phyloP scores from a whole-genome alignment of 2,888 invertebrate genomes.

The Pyrocoelia pectoralis region DNA sequence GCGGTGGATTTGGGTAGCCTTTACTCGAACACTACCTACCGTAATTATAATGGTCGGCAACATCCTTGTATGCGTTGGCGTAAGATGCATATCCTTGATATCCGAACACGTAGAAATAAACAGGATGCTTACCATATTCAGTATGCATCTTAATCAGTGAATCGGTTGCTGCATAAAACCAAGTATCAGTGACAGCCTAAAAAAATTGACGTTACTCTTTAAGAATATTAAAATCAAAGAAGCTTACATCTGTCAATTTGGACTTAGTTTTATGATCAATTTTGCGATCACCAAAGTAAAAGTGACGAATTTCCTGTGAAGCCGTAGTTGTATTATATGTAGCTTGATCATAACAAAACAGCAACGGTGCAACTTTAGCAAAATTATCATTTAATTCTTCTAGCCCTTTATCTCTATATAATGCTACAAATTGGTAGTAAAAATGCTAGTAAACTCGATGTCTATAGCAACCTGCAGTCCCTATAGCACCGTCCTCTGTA shows the following conservation, averaged over 20 bases:
- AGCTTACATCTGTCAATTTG: slow-evolving; percentile 43
- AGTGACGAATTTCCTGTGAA: slow-evolving; percentile 57
- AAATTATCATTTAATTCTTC: slow-evolving; percentile 59
- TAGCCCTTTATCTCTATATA: slow-evolving; percentile 45
- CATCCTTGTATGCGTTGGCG: slow-evolving; percentile 74
- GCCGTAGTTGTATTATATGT: slow-evolving; percentile 41
- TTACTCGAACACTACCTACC: too few relatives aligned
- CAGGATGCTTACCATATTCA: slow-evolving; percentile 63
- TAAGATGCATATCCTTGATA: slow-evolving; percentile 65
- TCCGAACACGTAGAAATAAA: slow-evolving; percentile 73
- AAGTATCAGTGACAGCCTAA: slow-evolving; percentile 66
- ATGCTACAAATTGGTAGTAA: not conserved
- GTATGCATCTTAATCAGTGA: slow-evolving; percentile 67
- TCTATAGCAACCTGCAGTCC: slow-evolving; percentile 63
- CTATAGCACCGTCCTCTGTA: slow-evolving; percentile 76
- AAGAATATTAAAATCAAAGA: not conserved
- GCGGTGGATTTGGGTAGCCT: too few relatives aligned
- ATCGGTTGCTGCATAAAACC: slow-evolving; percentile 73
- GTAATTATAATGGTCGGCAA: slow-evolving; percentile 71
- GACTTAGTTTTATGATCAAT: slow-evolving; percentile 54
- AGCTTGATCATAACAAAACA: slow-evolving; percentile 58
- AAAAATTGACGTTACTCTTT: not conserved
- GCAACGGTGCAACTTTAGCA: slow-evolving; percentile 57
- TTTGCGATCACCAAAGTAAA: slow-evolving; percentile 59
- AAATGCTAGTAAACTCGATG: not conserved